A percentile compares a stretch with the other conserved stretches of the same genome.
Evolutionary conservation across 2,888 invertebrate species (phyloP).

Genomic region (Nomada ferruginata): DNA sequence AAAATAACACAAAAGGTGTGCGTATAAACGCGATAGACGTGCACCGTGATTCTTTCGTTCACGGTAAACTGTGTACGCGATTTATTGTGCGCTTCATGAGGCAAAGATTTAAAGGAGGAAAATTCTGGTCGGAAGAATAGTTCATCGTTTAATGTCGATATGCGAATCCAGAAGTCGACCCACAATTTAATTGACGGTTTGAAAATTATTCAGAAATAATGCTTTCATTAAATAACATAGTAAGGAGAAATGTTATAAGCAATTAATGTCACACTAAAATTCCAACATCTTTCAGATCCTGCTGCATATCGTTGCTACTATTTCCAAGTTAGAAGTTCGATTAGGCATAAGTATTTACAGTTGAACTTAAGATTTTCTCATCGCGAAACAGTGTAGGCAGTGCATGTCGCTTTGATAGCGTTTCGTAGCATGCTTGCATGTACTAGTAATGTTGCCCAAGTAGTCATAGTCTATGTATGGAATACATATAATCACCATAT

Average conservation of each 20-base stretch:
- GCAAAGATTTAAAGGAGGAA: not conserved
- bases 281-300: constrained; percentile 47
- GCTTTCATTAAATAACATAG: not conserved
- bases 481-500: constrained; percentile 64
- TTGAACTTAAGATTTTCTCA: constrained; percentile 34
- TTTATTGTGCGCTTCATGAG: not conserved
- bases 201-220: not conserved
- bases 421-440: constrained; percentile 66
- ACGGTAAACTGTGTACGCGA: not conserved
- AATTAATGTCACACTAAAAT: constrained; percentile 8
- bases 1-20: not conserved
- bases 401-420: constrained; percentile 60
- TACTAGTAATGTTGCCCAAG: constrained; percentile 53
- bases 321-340: constrained; percentile 42
- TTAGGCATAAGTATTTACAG: constrained; percentile 52
- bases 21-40: not conserved
- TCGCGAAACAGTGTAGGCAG: constrained; percentile 30
- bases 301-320: constrained; percentile 39
- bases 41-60: not conserved
- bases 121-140: not conserved
- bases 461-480: constrained; percentile 59
- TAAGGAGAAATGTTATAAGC: not conserved
- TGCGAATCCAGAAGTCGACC: not conserved
- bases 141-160: not conserved
- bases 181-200: not conserved